Base-by-base conservation (phyloP, 2,888 invertebrate genomes). In the Sinopyrophorus schimmeli region DNA sequence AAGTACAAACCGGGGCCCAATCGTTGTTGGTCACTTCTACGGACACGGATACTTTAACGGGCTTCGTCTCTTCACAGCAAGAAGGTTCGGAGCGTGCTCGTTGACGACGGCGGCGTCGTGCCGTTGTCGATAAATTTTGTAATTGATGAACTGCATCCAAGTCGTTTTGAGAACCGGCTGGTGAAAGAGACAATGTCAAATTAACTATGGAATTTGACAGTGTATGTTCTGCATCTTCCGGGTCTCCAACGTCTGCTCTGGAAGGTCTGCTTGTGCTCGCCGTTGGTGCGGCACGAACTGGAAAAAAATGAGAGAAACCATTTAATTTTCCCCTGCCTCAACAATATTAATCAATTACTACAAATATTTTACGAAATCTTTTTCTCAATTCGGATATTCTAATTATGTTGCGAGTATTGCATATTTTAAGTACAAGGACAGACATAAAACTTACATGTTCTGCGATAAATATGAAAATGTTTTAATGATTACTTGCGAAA, bases 1-100 rank as follows among this genome's bases (percentile, higher is more conserved):
- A 37, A 35, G 58, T 56, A 60, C 69, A 65, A 59, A 69, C 68
- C 62, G 69, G 63, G 54, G 62, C 65, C 67, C 67, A 67, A 52
- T 67, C 54, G 40, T 55, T 55, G 41, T 52, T 52, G 37, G 57
- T 50, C 18, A 59, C 56, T 38, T 60, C 59, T 12, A 60, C 60
- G 17, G 42, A 35, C 2, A 54, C 55, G 34, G 61, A 53, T 17
- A 62, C 60, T 38, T 56, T 59, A 23, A 62, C 58, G 47, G 59
- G 59, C 56, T 66, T 67, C 5, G 58, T 55, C 41, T 67, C 66
- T 16, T 68, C 65, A 46, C 62, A 62, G 43, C 58, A 61, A 1
- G 66, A 64, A 12, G 65, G 64, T 54, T 65, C 64, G 3, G 66
- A 66, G 31, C 53, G 53, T 12, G 54, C 39, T 18, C 54, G 52